phyloP scores from a whole-genome alignment of 2,113 vertebrate genomes.

The Capricornis sumatraensis region DNA sequence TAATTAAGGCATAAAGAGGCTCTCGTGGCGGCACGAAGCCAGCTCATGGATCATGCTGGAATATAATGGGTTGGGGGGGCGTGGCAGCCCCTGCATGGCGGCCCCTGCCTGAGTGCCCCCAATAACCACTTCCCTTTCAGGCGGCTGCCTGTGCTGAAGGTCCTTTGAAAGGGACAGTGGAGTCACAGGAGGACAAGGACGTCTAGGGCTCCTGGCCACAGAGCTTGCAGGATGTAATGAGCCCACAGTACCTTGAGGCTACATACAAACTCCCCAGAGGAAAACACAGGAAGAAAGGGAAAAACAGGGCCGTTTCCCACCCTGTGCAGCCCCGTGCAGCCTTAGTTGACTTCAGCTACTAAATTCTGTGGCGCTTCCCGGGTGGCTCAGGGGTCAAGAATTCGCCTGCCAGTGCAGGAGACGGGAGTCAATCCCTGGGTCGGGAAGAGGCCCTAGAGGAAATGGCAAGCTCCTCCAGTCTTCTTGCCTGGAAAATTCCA shows the following conservation, averaged over 20 bases:
- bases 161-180: slow-evolving; percentile 30
- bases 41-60: slow-evolving; percentile 51
- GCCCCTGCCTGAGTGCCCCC: background rate
- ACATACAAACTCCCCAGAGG: background rate
- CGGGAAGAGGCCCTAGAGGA: background rate
- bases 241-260: background rate
- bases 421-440: background rate
- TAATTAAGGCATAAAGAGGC: slow-evolving; percentile 63
- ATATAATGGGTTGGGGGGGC: slow-evolving; percentile 19
- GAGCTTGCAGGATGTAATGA: accelerated
- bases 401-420: background rate
- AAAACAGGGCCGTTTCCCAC: background rate
- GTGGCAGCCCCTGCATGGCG: background rate
- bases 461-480: background rate
- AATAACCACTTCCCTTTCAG: background rate
- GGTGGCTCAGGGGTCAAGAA: background rate
- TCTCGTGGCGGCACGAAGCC: slow-evolving; percentile 31
- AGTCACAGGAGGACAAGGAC: slow-evolving; percentile 40
- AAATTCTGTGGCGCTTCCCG: background rate
- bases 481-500: background rate
- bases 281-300: background rate
- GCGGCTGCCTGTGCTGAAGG: background rate
- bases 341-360: background rate
- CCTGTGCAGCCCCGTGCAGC: background rate
- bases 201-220: background rate